These are phyloP conservation scores for Gandaritis pyraliata DNA, from an alignment of 2,888 invertebrate genomes.

Conservation along the genomic window DNA sequence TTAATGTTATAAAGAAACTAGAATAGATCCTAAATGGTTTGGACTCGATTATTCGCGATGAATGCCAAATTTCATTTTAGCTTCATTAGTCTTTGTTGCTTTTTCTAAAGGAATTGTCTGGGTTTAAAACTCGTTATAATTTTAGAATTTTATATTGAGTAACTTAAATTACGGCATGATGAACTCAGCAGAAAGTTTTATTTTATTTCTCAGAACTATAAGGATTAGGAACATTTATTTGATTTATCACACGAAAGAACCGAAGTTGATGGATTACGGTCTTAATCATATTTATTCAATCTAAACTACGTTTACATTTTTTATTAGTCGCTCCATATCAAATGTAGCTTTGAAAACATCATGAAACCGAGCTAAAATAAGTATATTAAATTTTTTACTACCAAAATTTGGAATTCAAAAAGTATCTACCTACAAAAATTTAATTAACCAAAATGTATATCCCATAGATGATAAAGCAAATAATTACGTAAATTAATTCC, in stretches of 20 bases:
- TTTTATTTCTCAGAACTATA: not conserved
- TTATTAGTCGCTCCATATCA: not conserved
- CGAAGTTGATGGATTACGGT: slow-evolving; percentile 27
- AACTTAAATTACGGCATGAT: slow-evolving; percentile 14
- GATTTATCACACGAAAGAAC: slow-evolving; percentile 23
- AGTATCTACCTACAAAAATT: too few relatives aligned
- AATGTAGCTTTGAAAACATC: not conserved
- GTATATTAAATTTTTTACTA: too few relatives aligned
- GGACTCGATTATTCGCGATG: slow-evolving; percentile 20
- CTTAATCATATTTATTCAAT: slow-evolving; percentile 11
- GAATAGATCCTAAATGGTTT: slow-evolving; percentile 37
- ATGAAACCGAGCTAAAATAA: too few relatives aligned
- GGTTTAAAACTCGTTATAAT: slow-evolving; percentile 16
- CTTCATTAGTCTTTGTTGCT: slow-evolving; percentile 39
- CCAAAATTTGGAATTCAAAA: too few relatives aligned
- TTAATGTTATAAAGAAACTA: slow-evolving; percentile 34
- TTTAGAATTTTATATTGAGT: slow-evolving; percentile 16
- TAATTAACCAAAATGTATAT: too few relatives aligned
- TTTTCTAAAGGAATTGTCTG: slow-evolving; percentile 27
- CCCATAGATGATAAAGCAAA: too few relatives aligned
- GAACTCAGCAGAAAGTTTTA: not conserved
- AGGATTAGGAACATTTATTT: slow-evolving; percentile 3
- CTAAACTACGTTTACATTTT: not conserved
- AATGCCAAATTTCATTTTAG: slow-evolving; percentile 39
- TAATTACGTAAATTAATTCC: too few relatives aligned